A percentile compares a stretch with the other conserved stretches of the same genome.
phyloP scores from a whole-genome alignment of 2,888 invertebrate genomes.

The Cataglyphis albicans region DNA sequence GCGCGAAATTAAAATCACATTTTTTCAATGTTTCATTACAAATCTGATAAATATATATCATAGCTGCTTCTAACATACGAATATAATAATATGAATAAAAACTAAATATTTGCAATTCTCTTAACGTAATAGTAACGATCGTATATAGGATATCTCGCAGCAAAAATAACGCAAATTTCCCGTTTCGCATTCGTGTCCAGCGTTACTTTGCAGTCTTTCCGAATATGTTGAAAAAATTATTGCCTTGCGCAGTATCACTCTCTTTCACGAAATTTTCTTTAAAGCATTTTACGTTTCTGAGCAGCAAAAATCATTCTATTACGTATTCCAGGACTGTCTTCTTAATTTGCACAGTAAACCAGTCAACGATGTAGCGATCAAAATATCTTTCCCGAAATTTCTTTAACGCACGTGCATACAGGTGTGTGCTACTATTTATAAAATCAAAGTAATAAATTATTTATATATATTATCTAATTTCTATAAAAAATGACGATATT shows the following conservation, averaged over 20 bases:
- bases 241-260: constrained; percentile 54
- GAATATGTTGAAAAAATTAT: constrained; percentile 56
- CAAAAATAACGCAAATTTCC: constrained; percentile 46
- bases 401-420: not conserved
- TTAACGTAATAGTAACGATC: constrained; percentile 57
- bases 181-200: constrained; percentile 12
- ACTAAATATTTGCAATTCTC: constrained; percentile 27
- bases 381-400: not conserved
- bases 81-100: constrained; percentile 40
- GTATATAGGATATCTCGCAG: constrained; percentile 40
- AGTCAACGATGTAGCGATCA: not conserved
- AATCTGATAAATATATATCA: constrained; percentile 43
- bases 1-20: constrained; percentile 36
- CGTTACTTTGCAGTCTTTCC: constrained; percentile 48
- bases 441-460: not conserved
- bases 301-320: constrained; percentile 44
- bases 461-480: not conserved
- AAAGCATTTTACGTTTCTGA: constrained; percentile 51
- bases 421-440: not conserved
- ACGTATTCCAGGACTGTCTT: constrained; percentile 24
- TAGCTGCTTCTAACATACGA: constrained; percentile 44
- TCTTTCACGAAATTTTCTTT: constrained; percentile 35
- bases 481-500: not conserved
- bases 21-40: constrained; percentile 31
- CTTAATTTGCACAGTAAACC: not conserved